These are phyloP conservation scores for Micoletzkya japonica DNA, from an alignment of 2,888 invertebrate species.

Conservation along the genomic window DNA sequence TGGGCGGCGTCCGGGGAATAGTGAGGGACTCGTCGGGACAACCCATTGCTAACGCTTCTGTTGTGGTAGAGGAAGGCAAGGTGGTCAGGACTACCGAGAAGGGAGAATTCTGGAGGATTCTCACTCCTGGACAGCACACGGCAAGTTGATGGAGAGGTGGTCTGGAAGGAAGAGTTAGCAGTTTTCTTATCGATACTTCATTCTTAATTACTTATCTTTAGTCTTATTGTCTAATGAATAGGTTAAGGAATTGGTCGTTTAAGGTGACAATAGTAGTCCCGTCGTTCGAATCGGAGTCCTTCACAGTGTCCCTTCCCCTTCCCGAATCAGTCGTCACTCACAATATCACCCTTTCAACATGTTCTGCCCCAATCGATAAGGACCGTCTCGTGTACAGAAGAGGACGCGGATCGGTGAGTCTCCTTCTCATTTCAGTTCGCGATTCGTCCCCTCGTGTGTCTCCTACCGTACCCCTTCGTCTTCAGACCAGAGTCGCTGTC, in stretches of 20 bases:
- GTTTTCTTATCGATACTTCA: background rate
- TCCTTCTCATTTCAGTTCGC: too few relatives aligned
- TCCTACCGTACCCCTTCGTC: background rate
- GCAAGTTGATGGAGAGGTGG: slow-evolving; percentile 28
- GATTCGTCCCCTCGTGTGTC: background rate
- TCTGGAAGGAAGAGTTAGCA: background rate
- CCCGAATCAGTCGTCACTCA: slow-evolving; percentile 14
- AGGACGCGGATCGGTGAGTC: slow-evolving; percentile 21
- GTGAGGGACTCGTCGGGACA: slow-evolving; percentile 37
- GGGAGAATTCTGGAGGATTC: slow-evolving; percentile 92
- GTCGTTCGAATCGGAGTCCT: slow-evolving; percentile 42
- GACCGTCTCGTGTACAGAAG: slow-evolving; percentile 2
- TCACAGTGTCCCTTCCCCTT: slow-evolving; percentile 36
- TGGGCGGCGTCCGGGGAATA: slow-evolving; percentile 54
- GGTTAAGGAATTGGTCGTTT: slow-evolving; percentile 12
- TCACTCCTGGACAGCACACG: slow-evolving; percentile 73
- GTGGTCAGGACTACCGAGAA: slow-evolving; percentile 77
- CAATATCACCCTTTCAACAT: slow-evolving; percentile 37
- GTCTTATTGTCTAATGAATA: background rate
- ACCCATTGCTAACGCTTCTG: slow-evolving; percentile 74
- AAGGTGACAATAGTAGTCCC: slow-evolving; percentile 45
- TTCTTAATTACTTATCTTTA: background rate
- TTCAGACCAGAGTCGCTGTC: slow-evolving; percentile 7
- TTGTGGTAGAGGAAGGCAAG: slow-evolving; percentile 72
- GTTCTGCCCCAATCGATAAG: slow-evolving; percentile 31